phyloP scores from a whole-genome alignment of 2,888 invertebrate genomes.

The Aquatica leii region DNA sequence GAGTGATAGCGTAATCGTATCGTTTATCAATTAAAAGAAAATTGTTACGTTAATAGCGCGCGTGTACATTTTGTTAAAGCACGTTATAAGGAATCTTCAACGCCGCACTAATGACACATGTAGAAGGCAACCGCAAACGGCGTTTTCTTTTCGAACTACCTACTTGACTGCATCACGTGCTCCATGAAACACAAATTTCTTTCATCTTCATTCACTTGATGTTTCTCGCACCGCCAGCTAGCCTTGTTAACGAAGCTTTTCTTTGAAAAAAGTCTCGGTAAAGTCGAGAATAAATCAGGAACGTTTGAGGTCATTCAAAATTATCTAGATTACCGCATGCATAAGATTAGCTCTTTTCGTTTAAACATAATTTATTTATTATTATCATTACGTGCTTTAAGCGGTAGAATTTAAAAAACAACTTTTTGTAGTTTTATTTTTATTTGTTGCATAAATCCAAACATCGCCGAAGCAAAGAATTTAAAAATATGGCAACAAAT shows the following conservation, averaged over 20 bases:
- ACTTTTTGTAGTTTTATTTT: too few species aligned
- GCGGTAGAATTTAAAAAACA: too few species aligned
- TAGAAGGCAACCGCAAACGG: conserved; percentile 28
- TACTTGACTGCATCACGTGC: conserved; percentile 46
- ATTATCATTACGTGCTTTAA: too few species aligned
- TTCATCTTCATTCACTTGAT: conserved; percentile 47
- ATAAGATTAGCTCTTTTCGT: conserved; percentile 42
- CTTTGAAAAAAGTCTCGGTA: conserved; percentile 39
- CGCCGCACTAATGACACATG: conserved; percentile 25
- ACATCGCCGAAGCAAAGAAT: neutral
- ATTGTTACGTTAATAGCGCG: too few species aligned
- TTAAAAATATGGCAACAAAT: conserved; percentile 26
- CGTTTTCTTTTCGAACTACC: conserved; percentile 32
- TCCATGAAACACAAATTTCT: conserved; percentile 48
- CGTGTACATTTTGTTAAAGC: too few species aligned
- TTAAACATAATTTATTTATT: neutral
- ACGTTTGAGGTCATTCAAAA: conserved; percentile 39
- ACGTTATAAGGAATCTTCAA: too few species aligned
- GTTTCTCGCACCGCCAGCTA: conserved; percentile 31
- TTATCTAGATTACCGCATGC: conserved; percentile 45
- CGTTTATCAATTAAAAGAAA: too few species aligned
- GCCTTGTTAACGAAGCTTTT: conserved; percentile 42
- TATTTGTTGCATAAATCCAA: neutral
- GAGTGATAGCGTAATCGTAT: too few species aligned
- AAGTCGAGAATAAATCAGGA: conserved; percentile 44